phyloP scores from a whole-genome alignment of 2,888 invertebrate species.

The Chaetoderma sp. region DNA sequence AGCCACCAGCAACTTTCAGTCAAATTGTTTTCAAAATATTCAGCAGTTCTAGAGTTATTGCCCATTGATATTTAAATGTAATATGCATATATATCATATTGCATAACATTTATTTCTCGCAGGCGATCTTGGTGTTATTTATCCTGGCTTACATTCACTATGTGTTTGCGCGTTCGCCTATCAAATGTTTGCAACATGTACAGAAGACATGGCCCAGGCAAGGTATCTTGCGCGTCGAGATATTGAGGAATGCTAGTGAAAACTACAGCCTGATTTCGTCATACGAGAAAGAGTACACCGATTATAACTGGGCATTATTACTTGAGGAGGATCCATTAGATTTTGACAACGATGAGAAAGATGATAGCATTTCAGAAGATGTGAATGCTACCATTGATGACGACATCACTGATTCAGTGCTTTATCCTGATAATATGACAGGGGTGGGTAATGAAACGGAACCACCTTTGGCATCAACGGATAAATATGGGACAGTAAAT shows the following conservation, averaged over 20 bases:
- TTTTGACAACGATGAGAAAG: neutral
- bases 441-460: no score
- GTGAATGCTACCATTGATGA: neutral
- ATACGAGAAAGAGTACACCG: slow-evolving; percentile 80
- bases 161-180: slow-evolving; percentile 91
- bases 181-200: slow-evolving; percentile 91
- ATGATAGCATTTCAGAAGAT: neutral
- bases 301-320: slow-evolving; percentile 9
- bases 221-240: slow-evolving; percentile 93
- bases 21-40: no score
- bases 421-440: no score
- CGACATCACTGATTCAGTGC: no score
- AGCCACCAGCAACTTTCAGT: no score
- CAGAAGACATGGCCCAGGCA: slow-evolving; percentile 90
- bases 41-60: no score
- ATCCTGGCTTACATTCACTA: slow-evolving; percentile 95
- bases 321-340: neutral
- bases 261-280: slow-evolving; percentile 85
- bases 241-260: slow-evolving; percentile 72
- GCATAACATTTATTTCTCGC: no score
- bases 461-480: neutral
- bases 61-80: no score
- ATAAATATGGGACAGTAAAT: slow-evolving; percentile 9
- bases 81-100: no score
- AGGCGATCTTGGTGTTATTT: slow-evolving; percentile 87